Evolutionary conservation across 2,797 vertebrate genomes (phyloP).

Genomic region (Melanotaenia parkinsoni): DNA sequence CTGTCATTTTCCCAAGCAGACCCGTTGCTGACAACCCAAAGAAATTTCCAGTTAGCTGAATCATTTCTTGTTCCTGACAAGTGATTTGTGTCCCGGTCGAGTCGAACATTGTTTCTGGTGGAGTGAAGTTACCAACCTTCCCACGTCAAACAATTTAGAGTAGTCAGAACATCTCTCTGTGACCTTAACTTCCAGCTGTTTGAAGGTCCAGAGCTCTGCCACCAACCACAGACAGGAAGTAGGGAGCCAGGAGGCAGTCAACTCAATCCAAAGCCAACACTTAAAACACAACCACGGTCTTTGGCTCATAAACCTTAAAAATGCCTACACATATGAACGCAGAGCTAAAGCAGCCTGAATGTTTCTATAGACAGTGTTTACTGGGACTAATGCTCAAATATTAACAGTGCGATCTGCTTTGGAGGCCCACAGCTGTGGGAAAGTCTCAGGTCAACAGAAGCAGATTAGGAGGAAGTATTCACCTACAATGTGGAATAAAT

Average conservation of each 20-base stretch:
- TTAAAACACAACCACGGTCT: conserved; percentile 52
- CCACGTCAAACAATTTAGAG: conserved; percentile 33
- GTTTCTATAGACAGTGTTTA: conserved; percentile 2
- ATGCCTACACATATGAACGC: conserved; percentile 17
- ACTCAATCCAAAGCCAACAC: conserved; percentile 40
- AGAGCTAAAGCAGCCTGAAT: conserved; percentile 1
- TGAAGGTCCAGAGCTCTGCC: conserved; percentile 66
- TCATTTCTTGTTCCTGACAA: conserved; percentile 39
- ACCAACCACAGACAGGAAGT: conserved; percentile 75
- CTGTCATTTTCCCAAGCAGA: conserved; percentile 45
- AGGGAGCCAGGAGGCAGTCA: conserved; percentile 66
- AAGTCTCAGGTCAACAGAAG: neutral
- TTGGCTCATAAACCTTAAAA: conserved; percentile 41
- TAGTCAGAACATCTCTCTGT: conserved; percentile 67
- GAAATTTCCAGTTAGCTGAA: conserved; percentile 59
- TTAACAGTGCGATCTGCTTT: neutral
- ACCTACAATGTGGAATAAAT: neutral
- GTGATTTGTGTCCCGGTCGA: neutral
- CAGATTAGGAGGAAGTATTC: neutral
- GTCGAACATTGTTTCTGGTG: conserved; percentile 25
- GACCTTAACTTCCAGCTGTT: conserved; percentile 74
- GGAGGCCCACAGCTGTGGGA: neutral
- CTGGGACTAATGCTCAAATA: neutral
- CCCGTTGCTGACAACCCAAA: conserved; percentile 43
- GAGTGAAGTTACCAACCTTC: conserved; percentile 39